Conservation (phyloP, 2,797 vertebrate species). For the Silurus lanzhouensis region DNA sequence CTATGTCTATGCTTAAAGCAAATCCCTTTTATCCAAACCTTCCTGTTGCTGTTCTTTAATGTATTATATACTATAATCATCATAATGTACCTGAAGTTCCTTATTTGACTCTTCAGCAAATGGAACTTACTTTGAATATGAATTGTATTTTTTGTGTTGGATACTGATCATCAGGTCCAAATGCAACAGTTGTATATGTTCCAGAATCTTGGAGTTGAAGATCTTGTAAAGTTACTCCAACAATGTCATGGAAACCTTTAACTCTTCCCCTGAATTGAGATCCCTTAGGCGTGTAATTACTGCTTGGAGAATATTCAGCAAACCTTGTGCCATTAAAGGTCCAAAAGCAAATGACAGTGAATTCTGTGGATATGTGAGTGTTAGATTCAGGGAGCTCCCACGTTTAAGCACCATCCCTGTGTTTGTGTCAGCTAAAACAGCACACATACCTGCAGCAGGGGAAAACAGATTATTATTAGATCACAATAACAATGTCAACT, state of each 20-base stretch:
- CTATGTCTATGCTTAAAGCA: no score
- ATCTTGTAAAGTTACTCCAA: conserved; percentile 18
- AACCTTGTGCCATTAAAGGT: background rate
- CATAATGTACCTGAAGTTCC: no score
- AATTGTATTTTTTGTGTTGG: background rate
- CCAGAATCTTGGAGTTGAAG: conserved; percentile 27
- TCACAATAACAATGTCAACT: background rate
- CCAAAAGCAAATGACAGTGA: background rate
- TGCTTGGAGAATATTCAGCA: background rate
- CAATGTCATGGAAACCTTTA: background rate
- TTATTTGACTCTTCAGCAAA: no score
- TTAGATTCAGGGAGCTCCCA: conserved; percentile 9
- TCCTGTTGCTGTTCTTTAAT: no score
- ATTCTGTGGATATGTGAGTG: background rate
- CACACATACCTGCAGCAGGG: no score
- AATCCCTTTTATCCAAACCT: no score
- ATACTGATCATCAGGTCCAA: background rate
- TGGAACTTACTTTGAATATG: conserved; percentile 3
- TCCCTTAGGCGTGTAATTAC: background rate
- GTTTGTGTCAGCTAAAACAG: background rate
- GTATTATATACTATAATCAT: no score
- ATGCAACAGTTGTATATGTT: background rate
- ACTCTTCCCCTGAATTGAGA: conserved; percentile 1
- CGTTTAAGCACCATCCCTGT: background rate
- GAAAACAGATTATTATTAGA: no score